Conservation (phyloP, 2,113 vertebrate genomes). For the Colius striatus region DNA sequence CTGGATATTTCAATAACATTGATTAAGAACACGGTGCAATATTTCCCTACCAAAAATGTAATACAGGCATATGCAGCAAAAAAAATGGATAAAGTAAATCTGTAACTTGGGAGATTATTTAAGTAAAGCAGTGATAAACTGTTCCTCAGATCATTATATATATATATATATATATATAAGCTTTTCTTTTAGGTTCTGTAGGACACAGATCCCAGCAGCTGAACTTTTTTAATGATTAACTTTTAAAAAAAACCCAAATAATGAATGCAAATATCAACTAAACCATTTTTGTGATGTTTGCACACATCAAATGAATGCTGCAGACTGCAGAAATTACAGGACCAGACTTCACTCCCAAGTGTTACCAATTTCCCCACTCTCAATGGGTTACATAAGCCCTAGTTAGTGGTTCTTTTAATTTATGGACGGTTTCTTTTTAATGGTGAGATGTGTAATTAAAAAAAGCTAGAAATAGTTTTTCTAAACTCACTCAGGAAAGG, state of each 20-base stretch:
- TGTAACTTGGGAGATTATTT: neutral
- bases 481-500: conserved; percentile 72
- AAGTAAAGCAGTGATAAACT: neutral
- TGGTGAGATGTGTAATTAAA: conserved; percentile 76
- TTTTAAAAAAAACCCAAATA: neutral
- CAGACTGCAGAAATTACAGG: conserved; percentile 71
- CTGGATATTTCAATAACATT: rapidly evolving
- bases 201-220: neutral
- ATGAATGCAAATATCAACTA: neutral
- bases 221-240: neutral
- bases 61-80: neutral
- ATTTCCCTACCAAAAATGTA: neutral
- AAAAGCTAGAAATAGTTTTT: conserved; percentile 81
- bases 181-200: neutral
- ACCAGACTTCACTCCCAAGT: conserved; percentile 75
- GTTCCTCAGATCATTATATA: neutral
- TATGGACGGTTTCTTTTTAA: conserved; percentile 60
- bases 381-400: conserved; percentile 81
- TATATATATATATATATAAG: neutral
- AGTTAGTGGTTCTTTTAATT: conserved; percentile 72
- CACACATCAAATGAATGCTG: conserved; percentile 72
- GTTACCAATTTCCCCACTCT: conserved; percentile 80
- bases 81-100: neutral
- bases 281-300: conserved; percentile 32
- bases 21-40: neutral